Conservation (phyloP, 1,140 invertebrate species). For the Drosophila repleta region DNA sequence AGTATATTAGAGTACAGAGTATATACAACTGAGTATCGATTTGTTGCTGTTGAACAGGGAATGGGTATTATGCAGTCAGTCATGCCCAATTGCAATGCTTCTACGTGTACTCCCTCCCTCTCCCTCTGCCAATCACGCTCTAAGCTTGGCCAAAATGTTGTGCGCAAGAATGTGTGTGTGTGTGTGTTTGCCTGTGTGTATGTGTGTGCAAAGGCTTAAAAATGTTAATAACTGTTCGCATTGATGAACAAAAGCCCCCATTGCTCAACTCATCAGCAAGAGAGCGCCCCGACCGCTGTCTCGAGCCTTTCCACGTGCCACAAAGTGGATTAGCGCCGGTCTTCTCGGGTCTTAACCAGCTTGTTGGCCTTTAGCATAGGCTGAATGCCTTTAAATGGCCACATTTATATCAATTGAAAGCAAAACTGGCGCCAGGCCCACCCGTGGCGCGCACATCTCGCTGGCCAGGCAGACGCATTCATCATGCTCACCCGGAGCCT, state of each 20-base stretch:
- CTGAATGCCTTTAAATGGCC: constrained; percentile 78
- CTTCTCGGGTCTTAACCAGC: not conserved
- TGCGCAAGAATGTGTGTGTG: constrained; percentile 60
- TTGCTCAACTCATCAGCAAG: constrained; percentile 55
- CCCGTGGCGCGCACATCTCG: constrained; percentile 39
- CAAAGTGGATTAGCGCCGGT: constrained; percentile 16
- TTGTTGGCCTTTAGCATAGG: constrained; percentile 63
- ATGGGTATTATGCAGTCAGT: no score
- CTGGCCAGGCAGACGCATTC: constrained; percentile 56
- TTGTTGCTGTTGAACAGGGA: no score
- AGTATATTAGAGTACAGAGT: no score
- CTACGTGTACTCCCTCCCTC: not conserved
- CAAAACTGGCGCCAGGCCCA: constrained; percentile 58
- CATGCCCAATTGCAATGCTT: not conserved
- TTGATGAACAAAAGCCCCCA: constrained; percentile 54
- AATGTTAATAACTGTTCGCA: constrained; percentile 40
- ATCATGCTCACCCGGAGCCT: constrained; percentile 45
- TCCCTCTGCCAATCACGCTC: not conserved
- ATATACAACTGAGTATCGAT: no score
- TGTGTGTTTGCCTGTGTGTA: constrained; percentile 56
- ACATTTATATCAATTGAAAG: constrained; percentile 49
- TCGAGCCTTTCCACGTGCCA: constrained; percentile 13
- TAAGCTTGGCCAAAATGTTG: constrained; percentile 58
- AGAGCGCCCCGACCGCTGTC: not conserved
- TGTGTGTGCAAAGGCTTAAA: constrained; percentile 63